These are phyloP conservation scores for Saguinus midas DNA, from an alignment of 2,113 vertebrate genomes.

Conservation along the genomic window DNA sequence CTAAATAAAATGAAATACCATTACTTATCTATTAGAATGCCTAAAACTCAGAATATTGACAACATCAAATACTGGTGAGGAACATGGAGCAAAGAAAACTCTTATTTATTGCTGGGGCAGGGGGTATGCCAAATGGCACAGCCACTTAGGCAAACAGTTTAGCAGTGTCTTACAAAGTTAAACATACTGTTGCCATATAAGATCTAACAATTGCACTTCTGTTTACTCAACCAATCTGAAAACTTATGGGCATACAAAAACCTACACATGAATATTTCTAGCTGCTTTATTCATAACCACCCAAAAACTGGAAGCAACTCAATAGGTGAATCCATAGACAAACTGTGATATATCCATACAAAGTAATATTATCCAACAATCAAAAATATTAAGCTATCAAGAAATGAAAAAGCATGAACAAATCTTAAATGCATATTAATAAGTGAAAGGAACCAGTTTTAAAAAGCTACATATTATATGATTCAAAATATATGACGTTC, in stretches of 20 bases:
- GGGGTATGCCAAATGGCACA: neutral
- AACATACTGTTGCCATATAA: neutral
- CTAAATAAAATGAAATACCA: neutral
- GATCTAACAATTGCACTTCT: neutral
- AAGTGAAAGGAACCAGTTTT: neutral
- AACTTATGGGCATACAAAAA: neutral
- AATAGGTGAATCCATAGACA: neutral
- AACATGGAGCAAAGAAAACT: neutral
- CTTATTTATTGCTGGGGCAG: neutral
- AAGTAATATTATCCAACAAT: neutral
- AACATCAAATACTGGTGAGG: neutral
- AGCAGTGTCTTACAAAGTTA: neutral
- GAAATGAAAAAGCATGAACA: neutral
- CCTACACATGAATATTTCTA: neutral
- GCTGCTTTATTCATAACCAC: neutral
- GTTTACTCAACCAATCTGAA: neutral
- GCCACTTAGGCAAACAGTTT: neutral
- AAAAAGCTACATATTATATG: neutral
- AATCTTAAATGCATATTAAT: neutral
- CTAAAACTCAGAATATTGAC: neutral
- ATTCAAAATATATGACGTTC: neutral
- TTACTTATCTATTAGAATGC: neutral
- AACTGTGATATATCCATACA: neutral
- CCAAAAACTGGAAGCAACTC: neutral
- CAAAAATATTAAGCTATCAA: neutral